phyloP scores from a whole-genome alignment of 2,888 invertebrate genomes.

The Trimorus sp. region DNA sequence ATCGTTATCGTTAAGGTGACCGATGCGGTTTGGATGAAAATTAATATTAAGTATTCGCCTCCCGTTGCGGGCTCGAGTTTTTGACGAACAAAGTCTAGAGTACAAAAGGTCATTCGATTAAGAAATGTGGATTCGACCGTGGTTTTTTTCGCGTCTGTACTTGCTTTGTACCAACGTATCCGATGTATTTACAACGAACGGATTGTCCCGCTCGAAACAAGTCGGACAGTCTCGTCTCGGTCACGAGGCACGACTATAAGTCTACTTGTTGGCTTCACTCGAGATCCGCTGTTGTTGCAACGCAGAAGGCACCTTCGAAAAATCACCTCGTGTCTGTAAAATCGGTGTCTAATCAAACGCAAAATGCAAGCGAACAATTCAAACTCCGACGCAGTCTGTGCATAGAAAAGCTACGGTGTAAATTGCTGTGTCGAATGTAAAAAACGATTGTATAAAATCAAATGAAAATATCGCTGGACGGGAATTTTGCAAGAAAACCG shows the following conservation, averaged over 20 bases:
- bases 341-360: background rate
- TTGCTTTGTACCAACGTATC: conserved; percentile 7
- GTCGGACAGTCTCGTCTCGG: conserved; percentile 73
- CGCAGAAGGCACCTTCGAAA: conserved; percentile 82
- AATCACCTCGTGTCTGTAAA: conserved; percentile 73
- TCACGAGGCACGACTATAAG: conserved; percentile 53
- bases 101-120: conserved; percentile 48
- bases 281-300: conserved; percentile 63
- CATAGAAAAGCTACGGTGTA: background rate
- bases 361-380: too few relatives aligned
- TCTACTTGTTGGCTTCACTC: conserved; percentile 57
- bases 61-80: too few relatives aligned
- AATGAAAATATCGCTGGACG: too few relatives aligned
- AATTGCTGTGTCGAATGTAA: background rate
- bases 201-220: conserved; percentile 48
- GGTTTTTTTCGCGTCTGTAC: too few relatives aligned
- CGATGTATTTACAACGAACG: conserved; percentile 50
- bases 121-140: conserved; percentile 37
- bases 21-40: too few relatives aligned
- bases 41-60: conserved; percentile 43
- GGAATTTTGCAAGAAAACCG: too few relatives aligned
- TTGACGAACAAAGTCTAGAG: conserved; percentile 31
- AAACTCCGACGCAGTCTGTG: too few relatives aligned
- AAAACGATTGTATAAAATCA: too few relatives aligned
- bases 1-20: too few relatives aligned